These are phyloP conservation scores for Poeciliopsis infans DNA, from an alignment of 2,797 vertebrate species.

Conservation along the genomic window DNA sequence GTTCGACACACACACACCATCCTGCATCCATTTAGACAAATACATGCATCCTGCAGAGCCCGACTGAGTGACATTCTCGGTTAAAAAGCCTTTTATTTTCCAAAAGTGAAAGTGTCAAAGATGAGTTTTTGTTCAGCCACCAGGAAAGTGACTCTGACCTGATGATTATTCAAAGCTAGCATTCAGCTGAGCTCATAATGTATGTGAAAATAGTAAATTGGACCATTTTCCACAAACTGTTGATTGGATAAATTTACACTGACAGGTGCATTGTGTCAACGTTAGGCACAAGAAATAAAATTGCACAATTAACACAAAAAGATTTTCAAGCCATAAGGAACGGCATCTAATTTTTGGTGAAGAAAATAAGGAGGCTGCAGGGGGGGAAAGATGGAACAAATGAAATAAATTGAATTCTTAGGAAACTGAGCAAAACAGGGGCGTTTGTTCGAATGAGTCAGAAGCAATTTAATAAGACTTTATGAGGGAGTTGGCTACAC, in stretches of 20 bases:
- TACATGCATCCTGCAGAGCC: slow-evolving; percentile 3
- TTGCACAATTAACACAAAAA: neutral
- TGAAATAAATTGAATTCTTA: slow-evolving; percentile 1
- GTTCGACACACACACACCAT: slow-evolving; percentile 37
- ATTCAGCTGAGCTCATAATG: slow-evolving; percentile 19
- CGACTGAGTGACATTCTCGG: slow-evolving; percentile 46
- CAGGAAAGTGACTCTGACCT: slow-evolving; percentile 20
- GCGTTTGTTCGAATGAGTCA: slow-evolving; percentile 4
- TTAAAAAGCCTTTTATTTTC: slow-evolving; percentile 50
- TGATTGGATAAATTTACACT: neutral
- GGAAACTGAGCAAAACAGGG: neutral
- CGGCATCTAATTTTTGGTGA: neutral
- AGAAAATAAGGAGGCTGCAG: neutral
- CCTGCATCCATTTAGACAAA: neutral
- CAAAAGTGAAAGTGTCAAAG: slow-evolving; percentile 51
- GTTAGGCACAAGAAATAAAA: neutral
- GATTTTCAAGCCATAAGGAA: neutral
- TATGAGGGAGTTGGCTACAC: slow-evolving; percentile 21
- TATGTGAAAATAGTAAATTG: slow-evolving; percentile 39
- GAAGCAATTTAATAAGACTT: slow-evolving; percentile 18
- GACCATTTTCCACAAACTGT: slow-evolving; percentile 24
- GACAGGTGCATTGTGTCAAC: slow-evolving; percentile 5
- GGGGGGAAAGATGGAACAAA: neutral
- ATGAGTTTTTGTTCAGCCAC: slow-evolving; percentile 46
- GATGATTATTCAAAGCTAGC: slow-evolving; percentile 11